Evolutionary conservation across 2,888 invertebrate species (phyloP).

Genomic region (Stictocephala bisonia): DNA sequence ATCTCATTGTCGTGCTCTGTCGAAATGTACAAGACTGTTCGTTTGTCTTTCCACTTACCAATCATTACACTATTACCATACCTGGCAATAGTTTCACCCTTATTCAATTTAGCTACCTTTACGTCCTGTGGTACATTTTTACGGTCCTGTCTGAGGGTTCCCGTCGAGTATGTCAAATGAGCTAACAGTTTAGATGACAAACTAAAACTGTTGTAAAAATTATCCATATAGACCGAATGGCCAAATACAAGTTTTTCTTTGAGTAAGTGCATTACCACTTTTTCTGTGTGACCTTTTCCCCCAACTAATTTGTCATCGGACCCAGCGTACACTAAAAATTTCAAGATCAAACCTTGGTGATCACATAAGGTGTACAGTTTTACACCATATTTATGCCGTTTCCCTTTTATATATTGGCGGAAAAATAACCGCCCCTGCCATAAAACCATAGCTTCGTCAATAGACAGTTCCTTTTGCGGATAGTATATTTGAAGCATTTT

Average conservation of each 20-base stretch:
- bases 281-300: background rate
- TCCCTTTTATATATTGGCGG: constrained; percentile 29
- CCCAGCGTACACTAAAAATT: background rate
- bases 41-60: constrained; percentile 31
- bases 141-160: constrained; percentile 32
- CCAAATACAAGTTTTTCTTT: background rate
- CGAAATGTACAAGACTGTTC: no score
- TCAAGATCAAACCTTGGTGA: background rate
- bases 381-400: constrained; percentile 20
- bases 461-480: background rate
- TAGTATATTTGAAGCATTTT: background rate
- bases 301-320: background rate
- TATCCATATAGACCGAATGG: constrained; percentile 15
- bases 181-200: background rate
- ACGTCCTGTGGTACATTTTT: constrained; percentile 39
- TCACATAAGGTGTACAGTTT: constrained; percentile 29
- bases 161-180: constrained; percentile 6
- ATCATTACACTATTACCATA: background rate
- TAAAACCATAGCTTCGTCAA: background rate
- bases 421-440: constrained; percentile 16
- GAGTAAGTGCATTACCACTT: background rate
- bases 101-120: constrained; percentile 18
- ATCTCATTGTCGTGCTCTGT: background rate
- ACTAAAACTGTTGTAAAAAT: constrained; percentile 2
- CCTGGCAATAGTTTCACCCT: constrained; percentile 14